Conservation (phyloP, 2,888 invertebrate genomes). For the Andrena minutula region DNA sequence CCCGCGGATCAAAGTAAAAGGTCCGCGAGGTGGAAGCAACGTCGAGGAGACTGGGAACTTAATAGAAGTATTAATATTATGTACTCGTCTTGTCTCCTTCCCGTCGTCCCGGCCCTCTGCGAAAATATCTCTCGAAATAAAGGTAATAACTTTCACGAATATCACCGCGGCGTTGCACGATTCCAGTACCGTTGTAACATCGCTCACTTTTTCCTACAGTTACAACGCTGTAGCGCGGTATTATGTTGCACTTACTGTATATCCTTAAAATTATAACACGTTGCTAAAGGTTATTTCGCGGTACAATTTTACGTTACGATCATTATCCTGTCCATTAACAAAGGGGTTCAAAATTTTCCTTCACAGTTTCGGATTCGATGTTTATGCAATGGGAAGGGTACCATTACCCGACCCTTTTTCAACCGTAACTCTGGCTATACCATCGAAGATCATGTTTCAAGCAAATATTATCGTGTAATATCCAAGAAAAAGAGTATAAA, state of each 20-base stretch:
- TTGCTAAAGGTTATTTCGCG: not conserved
- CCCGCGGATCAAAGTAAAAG: constrained; percentile 17
- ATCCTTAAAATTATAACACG: not conserved
- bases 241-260: not conserved
- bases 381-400: not conserved
- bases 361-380: not conserved
- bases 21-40: constrained; percentile 7
- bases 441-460: not conserved
- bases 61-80: constrained; percentile 35
- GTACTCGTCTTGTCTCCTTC: not conserved
- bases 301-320: not conserved
- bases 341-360: not conserved
- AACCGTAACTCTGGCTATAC: not conserved
- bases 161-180: not conserved
- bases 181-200: not conserved
- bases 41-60: constrained; percentile 21
- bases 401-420: not conserved
- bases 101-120: not conserved
- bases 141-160: constrained; percentile 18
- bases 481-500: not conserved
- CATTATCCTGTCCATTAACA: not conserved
- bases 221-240: not conserved
- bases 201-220: not conserved
- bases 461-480: not conserved
- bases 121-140: not conserved